Base-by-base conservation (phyloP, 2,888 invertebrate species). In the Allophyes oxyacanthae region DNA sequence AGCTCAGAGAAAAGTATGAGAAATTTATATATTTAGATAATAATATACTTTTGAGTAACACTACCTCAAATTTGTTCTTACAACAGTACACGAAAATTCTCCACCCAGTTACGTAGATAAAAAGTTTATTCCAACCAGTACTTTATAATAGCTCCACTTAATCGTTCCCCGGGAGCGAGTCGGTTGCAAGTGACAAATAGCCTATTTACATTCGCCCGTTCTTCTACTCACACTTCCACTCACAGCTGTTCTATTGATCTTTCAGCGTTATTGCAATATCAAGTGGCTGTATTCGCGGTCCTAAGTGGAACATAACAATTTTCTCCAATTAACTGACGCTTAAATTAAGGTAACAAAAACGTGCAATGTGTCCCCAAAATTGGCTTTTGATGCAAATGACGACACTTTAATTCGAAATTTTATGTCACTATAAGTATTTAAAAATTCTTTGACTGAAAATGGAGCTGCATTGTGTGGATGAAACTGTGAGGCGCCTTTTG, bases 131-230 rank as follows among this genome's bases (percentile, higher is more conserved):
- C 57, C 55, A 68, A 51, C 64, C 52, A 61, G 64, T 50, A 62
- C 56, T 73, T 64, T 66, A 64, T 79, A 84, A 85, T 79, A 80
- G 78, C 50, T 45, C 68, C 77, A 77, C 75, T 86, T 84, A 83
- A 83, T 85, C 73, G 81, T 65, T 34, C 72, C 71, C 64, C 41
- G 46, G 63, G 68, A 64, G 64, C 77, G 67, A 62, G 63, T 75
- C 72, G 74, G 70, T 79, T 78, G 81, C 74, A 72, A 77, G 78
- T 83, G 85, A 88, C 83, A 88, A 87, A 88, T 86, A 77, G 79
- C 74, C 81, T 84, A 86, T 86, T 86, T 87, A 84, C 82, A 83
- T 84, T 77, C 76, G 38, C 58, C 60, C 67, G 69, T 66, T 73
- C 50, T 57, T 61, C n/a, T n/a, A n/a, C n/a, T n/a, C 65, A 79